A percentile compares a stretch with the other conserved stretches of the same genome.
These are phyloP conservation scores for Scalopus aquaticus DNA, from an alignment of 2,113 vertebrate genomes.

Conservation along the genomic window DNA sequence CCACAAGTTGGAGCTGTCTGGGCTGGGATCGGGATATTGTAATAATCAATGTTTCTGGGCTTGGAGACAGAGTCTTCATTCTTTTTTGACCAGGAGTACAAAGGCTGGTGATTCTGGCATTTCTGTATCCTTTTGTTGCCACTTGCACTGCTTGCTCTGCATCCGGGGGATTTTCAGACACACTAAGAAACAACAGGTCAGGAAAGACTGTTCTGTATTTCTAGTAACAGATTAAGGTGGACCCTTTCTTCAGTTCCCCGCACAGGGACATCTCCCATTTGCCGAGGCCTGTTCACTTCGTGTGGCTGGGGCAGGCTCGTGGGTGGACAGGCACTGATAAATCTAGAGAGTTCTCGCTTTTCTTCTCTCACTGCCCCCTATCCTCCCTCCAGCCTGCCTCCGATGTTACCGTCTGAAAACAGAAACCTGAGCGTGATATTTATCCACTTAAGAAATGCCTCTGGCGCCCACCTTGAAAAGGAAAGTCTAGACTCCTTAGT, in stretches of 20 bases:
- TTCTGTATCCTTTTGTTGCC: conserved; percentile 63
- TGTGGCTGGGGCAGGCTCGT: background rate
- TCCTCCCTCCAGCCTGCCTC: background rate
- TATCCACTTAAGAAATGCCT: conserved; percentile 18
- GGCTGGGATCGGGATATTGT: conserved; percentile 71
- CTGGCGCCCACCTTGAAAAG: background rate
- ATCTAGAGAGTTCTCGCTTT: background rate
- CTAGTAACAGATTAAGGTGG: background rate
- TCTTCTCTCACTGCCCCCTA: background rate
- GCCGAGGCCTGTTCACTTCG: background rate
- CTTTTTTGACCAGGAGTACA: conserved; percentile 67
- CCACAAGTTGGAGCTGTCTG: conserved; percentile 73
- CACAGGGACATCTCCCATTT: conserved; percentile 10
- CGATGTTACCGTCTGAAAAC: background rate
- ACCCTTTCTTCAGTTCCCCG: background rate
- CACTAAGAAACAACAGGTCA: background rate
- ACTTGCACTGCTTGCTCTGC: conserved; percentile 58
- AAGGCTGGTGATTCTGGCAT: conserved; percentile 69
- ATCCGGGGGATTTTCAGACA: conserved; percentile 48
- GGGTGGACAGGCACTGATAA: background rate
- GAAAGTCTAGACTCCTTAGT: background rate
- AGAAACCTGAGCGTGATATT: conserved; percentile 6
- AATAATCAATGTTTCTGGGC: conserved; percentile 67
- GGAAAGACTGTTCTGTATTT: conserved; percentile 1
- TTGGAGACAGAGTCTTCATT: conserved; percentile 82